Conservation (phyloP, 2,888 invertebrate species). For the Herminia tarsipennalis region DNA sequence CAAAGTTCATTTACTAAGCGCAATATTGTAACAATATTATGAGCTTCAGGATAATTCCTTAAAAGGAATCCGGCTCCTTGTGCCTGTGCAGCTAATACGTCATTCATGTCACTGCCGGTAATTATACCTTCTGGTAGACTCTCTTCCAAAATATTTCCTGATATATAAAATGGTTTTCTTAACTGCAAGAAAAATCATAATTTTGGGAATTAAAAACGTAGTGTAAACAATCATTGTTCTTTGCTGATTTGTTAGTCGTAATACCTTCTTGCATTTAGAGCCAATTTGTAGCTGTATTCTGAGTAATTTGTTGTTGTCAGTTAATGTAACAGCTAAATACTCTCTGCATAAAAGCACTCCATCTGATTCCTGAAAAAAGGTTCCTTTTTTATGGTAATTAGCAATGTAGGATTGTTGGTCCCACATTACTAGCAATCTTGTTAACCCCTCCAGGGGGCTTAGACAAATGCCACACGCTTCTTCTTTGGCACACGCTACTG, state of each 20-base stretch:
- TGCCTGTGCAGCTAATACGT: conserved; percentile 46
- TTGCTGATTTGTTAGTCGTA: no score
- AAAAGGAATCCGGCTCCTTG: conserved; percentile 49
- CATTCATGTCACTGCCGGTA: conserved; percentile 41
- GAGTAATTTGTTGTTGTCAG: conserved; percentile 36
- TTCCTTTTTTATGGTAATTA: not conserved
- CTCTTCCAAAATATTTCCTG: conserved; percentile 47
- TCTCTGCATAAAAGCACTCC: conserved; percentile 53
- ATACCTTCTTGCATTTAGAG: conserved; percentile 51
- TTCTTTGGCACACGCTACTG: no score
- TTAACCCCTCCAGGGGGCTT: no score
- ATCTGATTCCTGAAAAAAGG: conserved; percentile 44
- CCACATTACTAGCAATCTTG: no score
- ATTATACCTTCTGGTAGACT: conserved; percentile 31
- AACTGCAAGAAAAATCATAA: conserved; percentile 24
- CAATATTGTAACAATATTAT: conserved; percentile 33
- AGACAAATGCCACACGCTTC: no score
- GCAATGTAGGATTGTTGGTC: no score
- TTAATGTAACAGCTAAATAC: conserved; percentile 43
- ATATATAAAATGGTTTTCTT: conserved; percentile 51
- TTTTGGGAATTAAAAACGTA: no score
- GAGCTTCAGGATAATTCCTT: conserved; percentile 27
- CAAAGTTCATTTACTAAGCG: conserved; percentile 36
- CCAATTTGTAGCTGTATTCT: conserved; percentile 47
- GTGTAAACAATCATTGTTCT: no score